A percentile compares a stretch with the other conserved stretches of the same genome.
Evolutionary conservation across 2,797 vertebrate species (phyloP).

Genomic region (Danio kyathit): DNA sequence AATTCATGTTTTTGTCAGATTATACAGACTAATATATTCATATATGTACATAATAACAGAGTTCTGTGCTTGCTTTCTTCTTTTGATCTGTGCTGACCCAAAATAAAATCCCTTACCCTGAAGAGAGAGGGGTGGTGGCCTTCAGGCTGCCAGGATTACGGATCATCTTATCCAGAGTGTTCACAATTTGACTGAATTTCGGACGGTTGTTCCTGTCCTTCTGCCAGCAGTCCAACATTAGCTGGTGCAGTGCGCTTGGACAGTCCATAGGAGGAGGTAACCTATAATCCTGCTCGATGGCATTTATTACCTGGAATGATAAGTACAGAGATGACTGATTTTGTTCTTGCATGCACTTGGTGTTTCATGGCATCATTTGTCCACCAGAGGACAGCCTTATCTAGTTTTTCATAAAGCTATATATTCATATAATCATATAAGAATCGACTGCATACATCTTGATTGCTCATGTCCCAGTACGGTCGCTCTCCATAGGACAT

Average conservation of each 20-base stretch:
- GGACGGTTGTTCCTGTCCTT: constrained; percentile 95
- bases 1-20: not conserved
- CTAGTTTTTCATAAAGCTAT: not conserved
- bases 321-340: not conserved
- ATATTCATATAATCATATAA: not conserved
- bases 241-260: constrained; percentile 91
- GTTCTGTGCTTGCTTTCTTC: not conserved
- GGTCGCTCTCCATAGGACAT: constrained; percentile 86
- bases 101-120: constrained; percentile 79
- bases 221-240: constrained; percentile 98
- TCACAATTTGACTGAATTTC: constrained; percentile 93
- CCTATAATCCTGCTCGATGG: constrained; percentile 96
- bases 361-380: constrained; percentile 10
- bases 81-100: not conserved
- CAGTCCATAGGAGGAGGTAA: constrained; percentile 96
- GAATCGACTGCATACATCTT: constrained; percentile 72
- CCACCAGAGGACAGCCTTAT: constrained; percentile 51
- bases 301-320: constrained; percentile 89
- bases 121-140: constrained; percentile 91
- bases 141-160: constrained; percentile 95
- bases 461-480: constrained; percentile 86
- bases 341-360: not conserved
- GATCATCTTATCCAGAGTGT: constrained; percentile 97
- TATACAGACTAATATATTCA: not conserved
- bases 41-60: too few relatives aligned